These are phyloP conservation scores for Abrostola triplasia DNA, from an alignment of 2,888 invertebrate species.

Conservation along the genomic window DNA sequence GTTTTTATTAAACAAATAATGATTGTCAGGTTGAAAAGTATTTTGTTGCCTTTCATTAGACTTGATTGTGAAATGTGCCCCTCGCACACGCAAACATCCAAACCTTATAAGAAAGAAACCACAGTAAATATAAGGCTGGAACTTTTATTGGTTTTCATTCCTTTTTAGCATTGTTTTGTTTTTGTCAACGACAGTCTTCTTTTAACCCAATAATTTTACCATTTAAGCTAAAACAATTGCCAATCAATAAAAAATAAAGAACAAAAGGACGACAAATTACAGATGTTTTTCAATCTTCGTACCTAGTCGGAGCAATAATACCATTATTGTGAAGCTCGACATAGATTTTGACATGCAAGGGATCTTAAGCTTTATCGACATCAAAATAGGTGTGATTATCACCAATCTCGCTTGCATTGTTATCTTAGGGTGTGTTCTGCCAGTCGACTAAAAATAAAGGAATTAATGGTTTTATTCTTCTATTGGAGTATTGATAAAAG, in stretches of 20 bases:
- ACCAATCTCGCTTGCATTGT: constrained; percentile 2
- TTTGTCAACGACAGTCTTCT: not conserved
- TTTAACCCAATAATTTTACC: constrained; percentile 1
- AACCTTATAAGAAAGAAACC: no score
- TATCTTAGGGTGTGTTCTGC: not conserved
- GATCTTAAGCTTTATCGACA: constrained; percentile 31
- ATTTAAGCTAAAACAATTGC: constrained; percentile 33
- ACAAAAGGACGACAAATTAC: constrained; percentile 45
- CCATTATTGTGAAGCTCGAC: constrained; percentile 40
- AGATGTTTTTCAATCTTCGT: constrained; percentile 41
- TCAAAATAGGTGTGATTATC: not conserved
- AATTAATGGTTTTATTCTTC: not conserved
- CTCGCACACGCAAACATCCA: no score
- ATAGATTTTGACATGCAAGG: constrained; percentile 17
- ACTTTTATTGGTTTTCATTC: no score
- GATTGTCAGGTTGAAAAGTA: no score
- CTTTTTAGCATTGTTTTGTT: not conserved
- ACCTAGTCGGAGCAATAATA: constrained; percentile 34
- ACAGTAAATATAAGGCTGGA: no score
- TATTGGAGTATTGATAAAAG: not conserved
- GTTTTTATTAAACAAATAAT: no score
- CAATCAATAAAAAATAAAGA: constrained; percentile 37
- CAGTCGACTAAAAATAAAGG: constrained; percentile 3
- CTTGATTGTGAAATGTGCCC: no score
- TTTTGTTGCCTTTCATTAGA: no score